Conservation (phyloP, 2,113 vertebrate genomes). For the Cebidichthys violaceus region DNA sequence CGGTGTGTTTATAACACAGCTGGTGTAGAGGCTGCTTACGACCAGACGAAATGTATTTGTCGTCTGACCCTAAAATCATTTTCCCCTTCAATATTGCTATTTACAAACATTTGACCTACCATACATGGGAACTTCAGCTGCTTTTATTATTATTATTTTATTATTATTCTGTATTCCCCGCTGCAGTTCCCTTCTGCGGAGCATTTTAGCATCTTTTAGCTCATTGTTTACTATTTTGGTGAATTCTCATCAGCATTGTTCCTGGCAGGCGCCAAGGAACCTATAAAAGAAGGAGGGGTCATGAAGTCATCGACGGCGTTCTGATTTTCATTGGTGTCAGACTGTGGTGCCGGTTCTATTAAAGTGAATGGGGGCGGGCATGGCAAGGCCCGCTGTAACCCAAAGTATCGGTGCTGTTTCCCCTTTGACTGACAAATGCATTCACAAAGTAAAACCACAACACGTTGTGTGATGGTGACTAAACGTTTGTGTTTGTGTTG, state of each 20-base stretch:
- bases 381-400: not conserved
- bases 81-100: constrained; percentile 8
- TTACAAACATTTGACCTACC: not conserved
- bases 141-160: too few relatives aligned
- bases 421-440: not conserved
- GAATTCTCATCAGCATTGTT: not conserved
- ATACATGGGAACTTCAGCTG: not conserved
- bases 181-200: not conserved
- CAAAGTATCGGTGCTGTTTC: not conserved
- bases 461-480: not conserved
- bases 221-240: not conserved
- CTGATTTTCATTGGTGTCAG: not conserved
- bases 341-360: not conserved
- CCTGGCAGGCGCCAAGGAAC: not conserved
- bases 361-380: not conserved
- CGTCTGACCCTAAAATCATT: constrained; percentile 51
- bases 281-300: not conserved
- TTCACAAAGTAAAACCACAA: not conserved
- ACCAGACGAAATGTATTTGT: constrained; percentile 20
- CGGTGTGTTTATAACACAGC: constrained; percentile 49
- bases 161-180: too few relatives aligned
- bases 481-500: not conserved
- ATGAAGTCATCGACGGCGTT: not conserved
- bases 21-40: constrained; percentile 36
- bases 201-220: not conserved